Base-by-base conservation (phyloP, 2,113 vertebrate genomes). In the Gyps fulvus region DNA sequence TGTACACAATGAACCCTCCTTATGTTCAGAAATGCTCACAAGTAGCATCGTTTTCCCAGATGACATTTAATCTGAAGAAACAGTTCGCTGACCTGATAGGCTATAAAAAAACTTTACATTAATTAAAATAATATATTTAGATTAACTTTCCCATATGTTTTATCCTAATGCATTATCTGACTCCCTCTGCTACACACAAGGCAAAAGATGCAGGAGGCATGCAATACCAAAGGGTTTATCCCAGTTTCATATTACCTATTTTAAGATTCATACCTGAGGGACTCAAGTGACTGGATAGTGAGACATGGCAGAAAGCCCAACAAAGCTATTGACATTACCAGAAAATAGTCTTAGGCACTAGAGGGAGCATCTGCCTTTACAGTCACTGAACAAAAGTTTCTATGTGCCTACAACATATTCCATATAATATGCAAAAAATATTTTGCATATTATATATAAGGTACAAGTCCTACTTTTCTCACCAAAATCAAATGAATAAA, bases 311-410 rank as follows among this genome's bases (percentile, higher is more conserved):
- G 87, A 91, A 94, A 71, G 77, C 65, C 76, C 89, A 83, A 77
- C 13, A 88, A 83, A 73, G 32, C 43, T 63, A 63, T 7, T 74
- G 23, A 61, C 76, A 65, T 58, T 70, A 59, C 18, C 78, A 77
- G 52, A 90, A 94, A 93, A 92, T 10, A 78, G 71, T 85, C 58
- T 86, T 62, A 91, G 92, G 90, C 96, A 97, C 97, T 97, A 97
- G 97, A 95, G 97, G 96, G 97, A 97, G 96, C 83, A 89, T 97
- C 90, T 93, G 91, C 49, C 95, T 96, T 97, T 93, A 78, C 10
- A 93, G 96, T 96, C 59, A 89, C 52, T 36, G 43, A 87, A 86
- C 20, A 59, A 38, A 85, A 67, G 65, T 78, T 81, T 71, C 43
- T 31, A 11, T 58, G 21, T 52, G 59, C 57, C 47, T 89, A 43